Conservation (phyloP, 1,140 invertebrate species). For the Paracyclopina nana region DNA sequence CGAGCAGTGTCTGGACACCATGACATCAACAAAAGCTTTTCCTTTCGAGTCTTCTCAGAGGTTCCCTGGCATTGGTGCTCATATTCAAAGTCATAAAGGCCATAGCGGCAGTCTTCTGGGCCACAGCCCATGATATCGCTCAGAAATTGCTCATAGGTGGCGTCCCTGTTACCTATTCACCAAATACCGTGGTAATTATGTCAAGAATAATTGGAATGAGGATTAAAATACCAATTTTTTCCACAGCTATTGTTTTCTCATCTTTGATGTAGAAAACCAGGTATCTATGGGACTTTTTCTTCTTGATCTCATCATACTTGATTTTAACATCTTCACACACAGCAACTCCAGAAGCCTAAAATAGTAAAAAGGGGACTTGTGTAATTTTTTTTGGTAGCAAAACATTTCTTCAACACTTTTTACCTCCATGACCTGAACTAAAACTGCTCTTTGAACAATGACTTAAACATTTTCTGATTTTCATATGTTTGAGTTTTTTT, state of each 20-base stretch:
- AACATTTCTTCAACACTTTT: too few relatives aligned
- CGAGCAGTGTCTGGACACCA: slow-evolving; percentile 93
- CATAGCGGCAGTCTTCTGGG: slow-evolving; percentile 75
- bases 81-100: slow-evolving; percentile 84
- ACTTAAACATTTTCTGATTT: too few relatives aligned
- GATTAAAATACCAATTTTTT: slow-evolving; percentile 18
- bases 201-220: slow-evolving; percentile 1
- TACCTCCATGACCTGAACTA: too few relatives aligned
- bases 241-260: slow-evolving; percentile 20
- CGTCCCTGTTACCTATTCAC: slow-evolving; percentile 42
- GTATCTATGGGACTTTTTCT: slow-evolving; percentile 89
- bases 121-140: slow-evolving; percentile 72
- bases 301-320: slow-evolving; percentile 88
- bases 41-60: slow-evolving; percentile 59
- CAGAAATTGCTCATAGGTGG: slow-evolving; percentile 70
- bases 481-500: too few relatives aligned
- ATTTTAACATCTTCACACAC: slow-evolving; percentile 83
- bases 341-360: slow-evolving; percentile 81
- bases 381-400: too few relatives aligned
- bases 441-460: too few relatives aligned
- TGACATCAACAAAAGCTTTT: slow-evolving; percentile 85
- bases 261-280: slow-evolving; percentile 76
- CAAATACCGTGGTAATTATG: slow-evolving; percentile 5
- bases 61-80: slow-evolving; percentile 85
- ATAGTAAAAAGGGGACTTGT: slow-evolving; percentile 21